A percentile compares a stretch with the other conserved stretches of the same genome.
Evolutionary conservation across 1,140 invertebrate genomes (phyloP).

Genomic region (Cherax quadricarinatus): DNA sequence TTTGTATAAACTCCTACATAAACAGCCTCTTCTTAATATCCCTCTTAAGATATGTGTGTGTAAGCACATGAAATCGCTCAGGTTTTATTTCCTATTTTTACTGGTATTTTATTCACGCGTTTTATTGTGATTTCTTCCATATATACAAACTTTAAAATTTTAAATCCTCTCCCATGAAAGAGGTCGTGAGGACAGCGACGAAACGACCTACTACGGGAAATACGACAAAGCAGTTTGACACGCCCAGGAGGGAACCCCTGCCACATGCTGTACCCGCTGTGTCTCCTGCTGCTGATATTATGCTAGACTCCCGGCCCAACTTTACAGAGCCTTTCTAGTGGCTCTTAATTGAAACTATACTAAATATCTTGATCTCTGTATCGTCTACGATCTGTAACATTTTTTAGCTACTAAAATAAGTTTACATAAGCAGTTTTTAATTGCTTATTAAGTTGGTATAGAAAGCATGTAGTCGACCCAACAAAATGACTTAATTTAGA

Average conservation of each 20-base stretch:
- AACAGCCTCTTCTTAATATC: too few relatives aligned
- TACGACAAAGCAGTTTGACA: conserved; percentile 63
- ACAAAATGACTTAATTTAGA: too few relatives aligned
- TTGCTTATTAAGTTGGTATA: too few relatives aligned
- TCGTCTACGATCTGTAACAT: neutral
- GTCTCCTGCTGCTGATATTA: neutral
- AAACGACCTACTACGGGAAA: conserved; percentile 41
- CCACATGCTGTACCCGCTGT: conserved; percentile 49
- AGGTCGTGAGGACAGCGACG: conserved; percentile 50
- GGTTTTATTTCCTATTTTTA: too few relatives aligned
- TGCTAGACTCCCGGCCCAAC: neutral
- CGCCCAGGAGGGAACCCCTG: conserved; percentile 50
- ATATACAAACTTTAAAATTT: too few relatives aligned
- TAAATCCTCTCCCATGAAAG: neutral
- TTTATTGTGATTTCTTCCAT: too few relatives aligned
- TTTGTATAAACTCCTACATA: too few relatives aligned
- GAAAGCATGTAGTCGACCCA: too few relatives aligned
- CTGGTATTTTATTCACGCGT: too few relatives aligned
- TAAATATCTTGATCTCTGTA: neutral
- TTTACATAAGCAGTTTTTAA: too few relatives aligned
- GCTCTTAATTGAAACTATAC: neutral
- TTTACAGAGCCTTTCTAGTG: neutral
- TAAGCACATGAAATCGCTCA: too few relatives aligned
- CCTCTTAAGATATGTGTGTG: too few relatives aligned
- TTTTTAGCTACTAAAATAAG: neutral